Evolutionary conservation across 2,888 invertebrate species (phyloP).

Genomic region (Spilarctia lutea): DNA sequence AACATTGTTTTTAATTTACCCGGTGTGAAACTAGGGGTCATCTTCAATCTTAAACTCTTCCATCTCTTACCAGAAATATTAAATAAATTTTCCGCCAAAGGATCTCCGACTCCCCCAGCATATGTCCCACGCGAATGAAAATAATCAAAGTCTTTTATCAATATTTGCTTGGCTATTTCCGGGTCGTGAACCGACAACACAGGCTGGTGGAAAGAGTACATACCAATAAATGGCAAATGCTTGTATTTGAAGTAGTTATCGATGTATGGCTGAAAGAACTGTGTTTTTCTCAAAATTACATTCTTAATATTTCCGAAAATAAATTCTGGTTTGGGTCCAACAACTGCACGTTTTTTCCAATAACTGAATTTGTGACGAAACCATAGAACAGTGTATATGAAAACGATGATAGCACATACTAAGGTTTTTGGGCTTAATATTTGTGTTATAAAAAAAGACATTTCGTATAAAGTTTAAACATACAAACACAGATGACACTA

Average conservation of each 20-base stretch:
- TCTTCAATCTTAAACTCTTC: slow-evolving; percentile 87
- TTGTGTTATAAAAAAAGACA: slow-evolving; percentile 44
- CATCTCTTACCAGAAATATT: slow-evolving; percentile 86
- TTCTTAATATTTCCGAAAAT: slow-evolving; percentile 88
- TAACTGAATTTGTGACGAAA: slow-evolving; percentile 82
- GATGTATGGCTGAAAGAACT: slow-evolving; percentile 87
- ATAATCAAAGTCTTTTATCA: slow-evolving; percentile 88
- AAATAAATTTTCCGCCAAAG: slow-evolving; percentile 87
- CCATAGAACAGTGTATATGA: slow-evolving; percentile 64
- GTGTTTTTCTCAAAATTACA: slow-evolving; percentile 83
- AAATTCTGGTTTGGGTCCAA: slow-evolving; percentile 85
- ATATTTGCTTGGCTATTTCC: slow-evolving; percentile 86
- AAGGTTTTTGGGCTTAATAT: slow-evolving; percentile 54
- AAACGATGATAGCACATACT: slow-evolving; percentile 50
- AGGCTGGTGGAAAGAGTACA: slow-evolving; percentile 88
- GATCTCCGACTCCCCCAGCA: slow-evolving; percentile 87
- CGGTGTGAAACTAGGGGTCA: slow-evolving; percentile 89
- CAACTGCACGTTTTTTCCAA: slow-evolving; percentile 87
- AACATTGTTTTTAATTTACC: slow-evolving; percentile 90
- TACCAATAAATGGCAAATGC: slow-evolving; percentile 83
- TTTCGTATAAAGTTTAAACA: slow-evolving; percentile 27
- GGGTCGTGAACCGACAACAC: slow-evolving; percentile 88
- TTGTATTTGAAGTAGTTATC: slow-evolving; percentile 86
- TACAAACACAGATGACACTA: slow-evolving; percentile 14
- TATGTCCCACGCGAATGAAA: slow-evolving; percentile 89